Conservation (phyloP, 2,113 vertebrate genomes). For the Perca fluviatilis region DNA sequence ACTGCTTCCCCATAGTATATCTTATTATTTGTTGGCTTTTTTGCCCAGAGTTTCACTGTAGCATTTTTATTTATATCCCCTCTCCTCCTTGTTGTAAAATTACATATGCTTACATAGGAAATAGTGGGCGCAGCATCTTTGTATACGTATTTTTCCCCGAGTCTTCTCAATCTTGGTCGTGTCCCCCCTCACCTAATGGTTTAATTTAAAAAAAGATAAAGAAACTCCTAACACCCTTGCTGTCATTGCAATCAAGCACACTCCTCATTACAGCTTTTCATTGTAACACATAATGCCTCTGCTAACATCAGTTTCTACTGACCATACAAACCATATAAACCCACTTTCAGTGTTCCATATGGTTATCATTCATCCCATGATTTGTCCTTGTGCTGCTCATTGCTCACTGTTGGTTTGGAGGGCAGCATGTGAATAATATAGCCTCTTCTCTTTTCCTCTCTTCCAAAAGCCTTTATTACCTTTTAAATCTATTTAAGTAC, state of each 20-base stretch:
- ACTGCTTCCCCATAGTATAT: background rate
- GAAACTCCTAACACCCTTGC: background rate
- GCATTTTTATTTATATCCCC: conserved; percentile 1
- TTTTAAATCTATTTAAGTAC: background rate
- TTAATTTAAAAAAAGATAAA: background rate
- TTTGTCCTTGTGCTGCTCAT: conserved; percentile 42
- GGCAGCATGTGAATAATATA: background rate
- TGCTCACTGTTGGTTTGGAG: conserved; percentile 50
- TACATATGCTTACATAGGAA: background rate
- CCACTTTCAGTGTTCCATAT: conserved; percentile 23
- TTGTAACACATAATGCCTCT: background rate
- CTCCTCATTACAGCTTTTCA: background rate
- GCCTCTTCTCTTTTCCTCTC: background rate
- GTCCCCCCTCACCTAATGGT: background rate
- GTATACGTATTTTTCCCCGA: background rate
- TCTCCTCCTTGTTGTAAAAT: background rate
- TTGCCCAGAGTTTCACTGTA: background rate
- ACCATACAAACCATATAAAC: background rate
- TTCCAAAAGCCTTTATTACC: background rate
- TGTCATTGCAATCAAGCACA: conserved; percentile 25
- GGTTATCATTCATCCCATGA: conserved; percentile 13
- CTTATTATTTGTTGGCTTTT: background rate
- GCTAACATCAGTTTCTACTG: conserved; percentile 17
- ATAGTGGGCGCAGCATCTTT: background rate
- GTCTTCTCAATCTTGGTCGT: background rate